These are phyloP conservation scores for Eulemur rubriventer DNA, from an alignment of 2,797 vertebrate genomes.

Conservation along the genomic window DNA sequence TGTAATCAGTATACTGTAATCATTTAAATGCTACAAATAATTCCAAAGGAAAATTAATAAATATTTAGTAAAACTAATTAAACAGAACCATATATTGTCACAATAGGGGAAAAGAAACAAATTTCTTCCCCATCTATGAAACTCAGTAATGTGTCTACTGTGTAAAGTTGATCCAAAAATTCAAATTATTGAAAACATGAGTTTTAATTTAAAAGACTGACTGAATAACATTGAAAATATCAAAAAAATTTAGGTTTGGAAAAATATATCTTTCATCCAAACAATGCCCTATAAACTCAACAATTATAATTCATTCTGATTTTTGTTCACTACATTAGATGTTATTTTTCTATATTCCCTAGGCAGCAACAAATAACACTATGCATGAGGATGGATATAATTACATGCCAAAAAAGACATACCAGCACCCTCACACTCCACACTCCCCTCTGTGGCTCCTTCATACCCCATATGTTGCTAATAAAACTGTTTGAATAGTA, in stretches of 20 bases:
- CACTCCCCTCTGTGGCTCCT: conserved; percentile 85
- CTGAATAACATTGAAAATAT: conserved; percentile 59
- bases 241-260: conserved; percentile 61
- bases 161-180: conserved; percentile 21
- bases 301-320: conserved; percentile 83
- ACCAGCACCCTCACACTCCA: conserved; percentile 83
- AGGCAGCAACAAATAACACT: conserved; percentile 84
- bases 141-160: not conserved
- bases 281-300: conserved; percentile 81
- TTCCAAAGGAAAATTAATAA: conserved; percentile 59
- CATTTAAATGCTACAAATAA: conserved; percentile 51
- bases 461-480: conserved; percentile 85
- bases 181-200: conserved; percentile 27
- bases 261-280: conserved; percentile 78
- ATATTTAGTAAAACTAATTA: conserved; percentile 69
- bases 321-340: conserved; percentile 81
- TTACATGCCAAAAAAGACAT: conserved; percentile 82
- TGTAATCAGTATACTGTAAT: not conserved
- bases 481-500: conserved; percentile 86
- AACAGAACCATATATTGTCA: conserved; percentile 32
- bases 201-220: conserved; percentile 54
- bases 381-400: conserved; percentile 80
- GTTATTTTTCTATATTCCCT: conserved; percentile 84
- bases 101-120: conserved; percentile 41
- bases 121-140: conserved; percentile 42